These are phyloP conservation scores for Sinocyclocheilus maitianheensis DNA, from an alignment of 2,113 vertebrate genomes.

Conservation along the genomic window DNA sequence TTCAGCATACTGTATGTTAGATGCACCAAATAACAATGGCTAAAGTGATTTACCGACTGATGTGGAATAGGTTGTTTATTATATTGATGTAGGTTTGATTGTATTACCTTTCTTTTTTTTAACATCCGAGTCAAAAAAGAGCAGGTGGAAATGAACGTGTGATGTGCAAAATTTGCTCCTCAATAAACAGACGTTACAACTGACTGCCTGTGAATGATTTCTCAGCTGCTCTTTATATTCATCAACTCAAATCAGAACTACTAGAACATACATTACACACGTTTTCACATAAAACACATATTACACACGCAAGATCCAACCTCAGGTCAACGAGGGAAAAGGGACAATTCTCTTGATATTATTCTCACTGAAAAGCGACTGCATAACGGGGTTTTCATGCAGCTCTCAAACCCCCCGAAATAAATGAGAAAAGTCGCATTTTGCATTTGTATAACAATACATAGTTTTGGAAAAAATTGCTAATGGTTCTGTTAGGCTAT, in stretches of 20 bases:
- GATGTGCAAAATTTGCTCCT: slow-evolving; percentile 72
- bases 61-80: slow-evolving; percentile 56
- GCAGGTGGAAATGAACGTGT: slow-evolving; percentile 66
- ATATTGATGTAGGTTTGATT: slow-evolving; percentile 76
- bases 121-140: slow-evolving; percentile 67
- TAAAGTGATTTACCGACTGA: not conserved
- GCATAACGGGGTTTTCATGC: too few species aligned
- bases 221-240: not conserved
- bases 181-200: slow-evolving; percentile 79
- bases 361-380: too few species aligned
- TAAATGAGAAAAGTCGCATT: not conserved
- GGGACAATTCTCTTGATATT: too few species aligned
- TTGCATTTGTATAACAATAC: not conserved
- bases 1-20: not conserved
- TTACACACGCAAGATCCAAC: too few species aligned
- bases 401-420: too few species aligned
- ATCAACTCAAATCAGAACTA: not conserved
- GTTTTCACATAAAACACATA: too few species aligned
- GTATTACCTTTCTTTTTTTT: slow-evolving; percentile 70
- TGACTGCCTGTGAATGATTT: not conserved
- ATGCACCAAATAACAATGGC: not conserved
- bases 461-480: not conserved
- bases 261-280: not conserved
- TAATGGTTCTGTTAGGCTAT: not conserved
- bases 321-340: too few species aligned